A percentile compares a stretch with the other conserved stretches of the same genome.
These are phyloP conservation scores for Lethocerus indicus DNA, from an alignment of 1,140 invertebrate species.

Conservation along the genomic window DNA sequence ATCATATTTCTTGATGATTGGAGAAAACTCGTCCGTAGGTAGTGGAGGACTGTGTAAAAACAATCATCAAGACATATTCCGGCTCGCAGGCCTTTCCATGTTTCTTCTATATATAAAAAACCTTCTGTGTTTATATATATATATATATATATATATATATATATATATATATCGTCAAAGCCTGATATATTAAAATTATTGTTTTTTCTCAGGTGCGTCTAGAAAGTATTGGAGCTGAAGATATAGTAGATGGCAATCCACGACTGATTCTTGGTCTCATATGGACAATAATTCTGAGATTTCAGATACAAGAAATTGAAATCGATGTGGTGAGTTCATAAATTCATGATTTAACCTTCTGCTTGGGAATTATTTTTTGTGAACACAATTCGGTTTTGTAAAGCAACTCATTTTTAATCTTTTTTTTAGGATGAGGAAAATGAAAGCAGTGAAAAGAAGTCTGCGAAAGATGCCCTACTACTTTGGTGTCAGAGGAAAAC, in stretches of 20 bases:
- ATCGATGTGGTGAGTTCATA: constrained; percentile 71
- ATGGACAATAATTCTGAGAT: constrained; percentile 95
- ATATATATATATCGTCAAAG: too few species aligned
- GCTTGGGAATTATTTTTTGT: neutral
- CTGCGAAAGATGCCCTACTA: constrained; percentile 93
- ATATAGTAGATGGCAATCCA: constrained; percentile 95
- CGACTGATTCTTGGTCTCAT: constrained; percentile 92
- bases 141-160: too few species aligned
- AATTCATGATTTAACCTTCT: neutral
- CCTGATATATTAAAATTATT: too few species aligned
- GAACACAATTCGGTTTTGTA: neutral
- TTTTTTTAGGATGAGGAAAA: constrained; percentile 78
- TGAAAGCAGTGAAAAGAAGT: constrained; percentile 94
- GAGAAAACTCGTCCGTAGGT: too few species aligned
- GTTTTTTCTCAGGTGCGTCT: constrained; percentile 55
- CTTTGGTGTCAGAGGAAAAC: constrained; percentile 99
- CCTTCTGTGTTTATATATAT: too few species aligned
- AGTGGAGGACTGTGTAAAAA: too few species aligned
- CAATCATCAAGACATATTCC: too few species aligned
- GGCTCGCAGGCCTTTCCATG: too few species aligned
- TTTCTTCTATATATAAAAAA: too few species aligned
- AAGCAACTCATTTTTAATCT: neutral
- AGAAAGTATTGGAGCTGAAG: constrained; percentile 97
- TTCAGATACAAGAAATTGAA: constrained; percentile 98
- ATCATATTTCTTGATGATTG: too few species aligned